Base-by-base conservation (phyloP, 2,113 vertebrate species). In the Galbula dea region DNA sequence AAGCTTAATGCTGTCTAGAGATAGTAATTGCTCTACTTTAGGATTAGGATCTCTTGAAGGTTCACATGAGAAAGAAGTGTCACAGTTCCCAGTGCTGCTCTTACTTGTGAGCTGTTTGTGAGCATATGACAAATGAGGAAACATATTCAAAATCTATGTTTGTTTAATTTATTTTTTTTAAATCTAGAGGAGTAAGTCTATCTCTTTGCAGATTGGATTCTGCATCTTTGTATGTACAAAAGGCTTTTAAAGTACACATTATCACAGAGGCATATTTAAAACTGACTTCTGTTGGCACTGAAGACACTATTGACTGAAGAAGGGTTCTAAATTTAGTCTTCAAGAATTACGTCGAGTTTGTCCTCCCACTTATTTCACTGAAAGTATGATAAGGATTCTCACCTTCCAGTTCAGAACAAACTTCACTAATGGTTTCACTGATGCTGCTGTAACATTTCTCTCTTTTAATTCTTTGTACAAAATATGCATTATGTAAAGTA, bases 31-130 rank as follows among this genome's bases (percentile, higher is more conserved):
- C 67, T 89, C 95, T 91, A 84, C 51, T 17, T 12, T 61, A 32
- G 30, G 54, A 77, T 96, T 94, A 96, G 78, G 71, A 89, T 96
- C 71, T 58, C 71, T 91, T 94, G 62, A 76, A 86, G 65, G 77
- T 76, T 77, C 41, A 12, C 46, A 46, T 76, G 74, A 79, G 88
- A 94, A 93, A 93, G 81, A 76, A 87, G 54, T 82, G 71, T 79
- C 49, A 19, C 39, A 36, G 26, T 84, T 93, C 37, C 46, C 26
- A 55, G 54, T 51, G 78, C 58, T 80, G 74, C 46, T 21, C 46
- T 88, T 36, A 27, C 83, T 52, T 84, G 45, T 36, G 10, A n/a
- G 37, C 27, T 86, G 46, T 90, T 86, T 62, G 71, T 68, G 24
- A 75, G 27, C 7, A 1, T 48, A 11, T 23, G 23, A 52, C 37